Conservation (phyloP, 2,888 invertebrate species). For the Helicoverpa assulta region DNA sequence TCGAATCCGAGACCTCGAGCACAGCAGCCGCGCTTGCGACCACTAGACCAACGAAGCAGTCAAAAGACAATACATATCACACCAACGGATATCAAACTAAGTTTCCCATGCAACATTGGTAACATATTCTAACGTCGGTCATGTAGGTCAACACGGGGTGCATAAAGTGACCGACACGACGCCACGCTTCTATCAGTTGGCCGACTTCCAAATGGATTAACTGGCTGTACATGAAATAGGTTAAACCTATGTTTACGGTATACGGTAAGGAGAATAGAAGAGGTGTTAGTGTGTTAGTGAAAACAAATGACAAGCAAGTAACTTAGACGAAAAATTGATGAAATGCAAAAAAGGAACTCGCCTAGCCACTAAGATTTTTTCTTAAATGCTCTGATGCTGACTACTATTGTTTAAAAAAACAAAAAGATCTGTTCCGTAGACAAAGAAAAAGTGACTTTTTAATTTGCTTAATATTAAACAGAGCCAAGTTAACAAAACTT, state of each 20-base stretch:
- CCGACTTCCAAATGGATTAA: constrained; percentile 49
- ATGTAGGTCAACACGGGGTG: constrained; percentile 43
- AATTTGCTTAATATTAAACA: background rate
- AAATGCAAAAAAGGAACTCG: too few relatives aligned
- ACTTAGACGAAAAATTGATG: too few relatives aligned
- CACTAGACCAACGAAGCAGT: too few relatives aligned
- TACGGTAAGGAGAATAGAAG: background rate
- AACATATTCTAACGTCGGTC: constrained; percentile 8
- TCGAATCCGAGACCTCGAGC: too few relatives aligned
- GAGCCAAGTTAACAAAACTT: background rate
- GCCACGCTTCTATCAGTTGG: constrained; percentile 45
- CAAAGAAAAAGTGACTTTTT: too few relatives aligned
- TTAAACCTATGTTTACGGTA: constrained; percentile 2
- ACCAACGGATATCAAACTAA: background rate
- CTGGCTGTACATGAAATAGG: constrained; percentile 15
- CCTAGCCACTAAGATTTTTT: too few relatives aligned
- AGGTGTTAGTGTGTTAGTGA: too few relatives aligned
- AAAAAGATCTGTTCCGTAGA: too few relatives aligned
- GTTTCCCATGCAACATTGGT: constrained; percentile 1
- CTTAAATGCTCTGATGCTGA: too few relatives aligned
- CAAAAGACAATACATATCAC: too few relatives aligned
- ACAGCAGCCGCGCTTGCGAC: too few relatives aligned
- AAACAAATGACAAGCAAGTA: background rate
- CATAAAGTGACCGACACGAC: constrained; percentile 31
- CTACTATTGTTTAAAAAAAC: too few relatives aligned